phyloP scores from a whole-genome alignment of 2,797 vertebrate genomes.

The Pachyuromys duprasi region DNA sequence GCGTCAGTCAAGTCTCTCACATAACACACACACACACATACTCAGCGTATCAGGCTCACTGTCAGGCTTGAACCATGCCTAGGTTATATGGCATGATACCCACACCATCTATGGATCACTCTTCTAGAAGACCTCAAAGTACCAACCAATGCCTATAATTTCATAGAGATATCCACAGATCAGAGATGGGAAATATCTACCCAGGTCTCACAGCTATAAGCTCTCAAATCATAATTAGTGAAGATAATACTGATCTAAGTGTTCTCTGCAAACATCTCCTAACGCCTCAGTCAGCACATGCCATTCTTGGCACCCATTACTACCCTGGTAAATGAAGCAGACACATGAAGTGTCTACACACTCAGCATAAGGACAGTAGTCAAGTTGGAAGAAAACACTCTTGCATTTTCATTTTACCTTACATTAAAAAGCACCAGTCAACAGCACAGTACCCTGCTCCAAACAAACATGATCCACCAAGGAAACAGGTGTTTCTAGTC shows the following conservation, averaged over 20 bases:
- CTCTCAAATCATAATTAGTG: neutral
- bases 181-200: neutral
- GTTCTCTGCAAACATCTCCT: neutral
- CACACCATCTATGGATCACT: neutral
- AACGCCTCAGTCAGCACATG: neutral
- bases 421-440: neutral
- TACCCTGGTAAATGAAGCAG: neutral
- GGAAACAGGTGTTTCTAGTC: slow-evolving; percentile 3
- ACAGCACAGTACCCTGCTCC: neutral
- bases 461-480: slow-evolving; percentile 16
- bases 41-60: neutral
- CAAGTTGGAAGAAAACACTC: neutral
- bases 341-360: neutral
- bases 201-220: neutral
- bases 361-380: slow-evolving; percentile 13
- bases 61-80: neutral
- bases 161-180: neutral
- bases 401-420: neutral
- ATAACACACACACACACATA: neutral
- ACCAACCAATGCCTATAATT: neutral
- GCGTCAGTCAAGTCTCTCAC: neutral
- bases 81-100: neutral
- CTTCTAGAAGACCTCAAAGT: neutral
- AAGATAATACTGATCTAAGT: neutral
- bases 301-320: neutral